Percentiles rank a stretch among this genome's conserved stretches.
phyloP scores from a whole-genome alignment of 2,888 invertebrate genomes.

The Yponomeuta plumbellus region DNA sequence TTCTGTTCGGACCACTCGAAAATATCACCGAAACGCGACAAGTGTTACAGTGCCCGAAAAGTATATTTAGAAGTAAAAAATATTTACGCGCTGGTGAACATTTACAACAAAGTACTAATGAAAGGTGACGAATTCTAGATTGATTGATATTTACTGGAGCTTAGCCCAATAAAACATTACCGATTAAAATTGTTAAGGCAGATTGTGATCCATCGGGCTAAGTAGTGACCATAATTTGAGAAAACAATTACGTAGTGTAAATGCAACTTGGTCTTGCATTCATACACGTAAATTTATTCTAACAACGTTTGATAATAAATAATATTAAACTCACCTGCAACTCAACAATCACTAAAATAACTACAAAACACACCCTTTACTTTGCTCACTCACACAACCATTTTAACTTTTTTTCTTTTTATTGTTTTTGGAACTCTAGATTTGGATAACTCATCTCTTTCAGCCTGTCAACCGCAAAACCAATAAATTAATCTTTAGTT shows the following conservation, averaged over 20 bases:
- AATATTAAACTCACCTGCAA: neutral
- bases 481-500: too few relatives aligned
- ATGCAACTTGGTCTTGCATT: neutral
- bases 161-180: neutral
- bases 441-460: too few relatives aligned
- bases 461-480: too few relatives aligned
- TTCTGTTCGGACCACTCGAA: neutral
- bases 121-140: neutral
- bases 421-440: too few relatives aligned
- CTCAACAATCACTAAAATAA: neutral
- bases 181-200: neutral
- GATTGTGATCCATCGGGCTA: neutral
- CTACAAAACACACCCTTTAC: neutral
- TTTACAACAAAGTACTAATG: neutral
- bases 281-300: neutral
- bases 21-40: neutral
- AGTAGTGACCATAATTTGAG: neutral
- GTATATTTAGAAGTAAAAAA: conserved; percentile 2
- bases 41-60: neutral
- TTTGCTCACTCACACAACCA: neutral
- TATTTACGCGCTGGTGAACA: neutral
- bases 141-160: neutral
- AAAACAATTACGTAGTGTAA: neutral
- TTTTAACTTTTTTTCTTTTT: neutral
- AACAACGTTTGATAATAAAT: neutral